Evolutionary conservation across 1,140 invertebrate genomes (phyloP).

Genomic region (Drosophila quadrilineata): DNA sequence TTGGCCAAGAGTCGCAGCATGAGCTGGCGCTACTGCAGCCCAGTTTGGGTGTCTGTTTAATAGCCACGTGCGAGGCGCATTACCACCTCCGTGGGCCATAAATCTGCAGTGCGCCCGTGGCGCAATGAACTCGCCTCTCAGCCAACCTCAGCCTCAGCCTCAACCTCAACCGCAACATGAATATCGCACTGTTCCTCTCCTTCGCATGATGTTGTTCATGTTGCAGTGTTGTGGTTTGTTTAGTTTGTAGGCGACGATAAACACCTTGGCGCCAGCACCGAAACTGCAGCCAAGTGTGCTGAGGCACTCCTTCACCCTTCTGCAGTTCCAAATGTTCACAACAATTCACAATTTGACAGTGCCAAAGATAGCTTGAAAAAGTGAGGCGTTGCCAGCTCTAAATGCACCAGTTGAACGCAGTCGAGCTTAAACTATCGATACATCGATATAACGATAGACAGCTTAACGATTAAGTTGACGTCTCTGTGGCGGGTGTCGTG

Average conservation of each 20-base stretch:
- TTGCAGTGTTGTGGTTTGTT: conserved; percentile 52
- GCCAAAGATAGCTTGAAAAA: conserved; percentile 25
- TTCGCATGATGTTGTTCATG: background rate
- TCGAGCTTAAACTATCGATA: background rate
- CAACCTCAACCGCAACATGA: too few relatives aligned
- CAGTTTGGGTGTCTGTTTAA: conserved; percentile 70
- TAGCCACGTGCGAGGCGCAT: conserved; percentile 54
- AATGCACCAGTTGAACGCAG: conserved; percentile 49
- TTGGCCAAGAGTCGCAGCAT: conserved; percentile 45
- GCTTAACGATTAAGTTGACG: conserved; percentile 27
- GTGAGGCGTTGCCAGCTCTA: background rate
- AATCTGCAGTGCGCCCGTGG: conserved; percentile 75
- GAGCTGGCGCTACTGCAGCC: conserved; percentile 65
- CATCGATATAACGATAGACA: background rate
- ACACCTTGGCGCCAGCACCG: conserved; percentile 66
- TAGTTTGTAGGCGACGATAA: conserved; percentile 72
- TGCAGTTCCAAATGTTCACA: too few relatives aligned
- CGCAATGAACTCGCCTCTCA: conserved; percentile 65
- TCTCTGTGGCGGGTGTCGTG: conserved; percentile 66
- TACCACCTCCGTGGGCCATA: conserved; percentile 79
- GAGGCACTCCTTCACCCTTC: background rate
- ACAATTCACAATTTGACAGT: conserved; percentile 31
- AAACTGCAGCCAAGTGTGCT: background rate
- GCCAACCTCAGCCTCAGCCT: background rate
- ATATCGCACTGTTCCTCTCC: background rate